phyloP scores from a whole-genome alignment of 1,140 invertebrate genomes.

The Mercenaria mercenaria region DNA sequence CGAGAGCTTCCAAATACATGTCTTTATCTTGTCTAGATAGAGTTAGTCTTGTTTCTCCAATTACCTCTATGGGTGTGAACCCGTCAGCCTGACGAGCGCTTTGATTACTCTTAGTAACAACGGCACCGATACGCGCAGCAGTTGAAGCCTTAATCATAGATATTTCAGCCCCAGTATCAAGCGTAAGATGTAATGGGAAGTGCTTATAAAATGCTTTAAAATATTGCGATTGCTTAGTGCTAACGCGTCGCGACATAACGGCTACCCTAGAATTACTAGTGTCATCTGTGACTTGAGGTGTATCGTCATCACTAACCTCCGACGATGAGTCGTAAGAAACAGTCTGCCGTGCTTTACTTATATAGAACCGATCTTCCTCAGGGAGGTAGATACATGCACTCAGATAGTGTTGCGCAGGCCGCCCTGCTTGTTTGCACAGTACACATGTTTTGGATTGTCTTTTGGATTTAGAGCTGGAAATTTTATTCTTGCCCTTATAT shows the following conservation, averaged over 20 bases:
- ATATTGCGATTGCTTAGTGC: slow-evolving; percentile 56
- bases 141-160: slow-evolving; percentile 18
- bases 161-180: slow-evolving; percentile 30
- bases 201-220: slow-evolving; percentile 35
- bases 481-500: background rate
- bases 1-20: background rate
- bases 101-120: slow-evolving; percentile 32
- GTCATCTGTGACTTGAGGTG: background rate
- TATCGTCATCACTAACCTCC: slow-evolving; percentile 16
- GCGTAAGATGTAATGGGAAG: slow-evolving; percentile 37
- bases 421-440: slow-evolving; percentile 18
- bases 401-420: background rate
- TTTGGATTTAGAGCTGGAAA: background rate
- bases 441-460: background rate
- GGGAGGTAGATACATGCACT: background rate
- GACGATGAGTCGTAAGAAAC: background rate
- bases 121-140: background rate
- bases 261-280: background rate
- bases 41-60: slow-evolving; percentile 52
- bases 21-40: background rate
- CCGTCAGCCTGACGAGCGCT: slow-evolving; percentile 63
- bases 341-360: background rate
- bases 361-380: slow-evolving; percentile 45
- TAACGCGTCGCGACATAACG: background rate
- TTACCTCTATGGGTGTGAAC: slow-evolving; percentile 31